Evolutionary conservation across 2,888 invertebrate species (phyloP).

Genomic region (Chrysolina haemoptera): DNA sequence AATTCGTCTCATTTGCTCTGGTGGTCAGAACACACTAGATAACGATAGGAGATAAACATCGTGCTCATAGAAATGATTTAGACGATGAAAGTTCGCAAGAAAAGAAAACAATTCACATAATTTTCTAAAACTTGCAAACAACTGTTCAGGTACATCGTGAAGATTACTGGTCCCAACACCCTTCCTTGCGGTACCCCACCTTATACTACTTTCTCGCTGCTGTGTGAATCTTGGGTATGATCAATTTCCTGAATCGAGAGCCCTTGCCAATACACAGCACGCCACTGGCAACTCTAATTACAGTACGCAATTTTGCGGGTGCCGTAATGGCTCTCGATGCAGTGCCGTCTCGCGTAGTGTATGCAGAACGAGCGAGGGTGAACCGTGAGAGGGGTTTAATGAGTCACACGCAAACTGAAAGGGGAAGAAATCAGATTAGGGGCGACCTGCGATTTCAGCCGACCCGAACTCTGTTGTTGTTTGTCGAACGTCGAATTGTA

Average conservation of each 20-base stretch:
- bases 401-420: constrained; percentile 70
- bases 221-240: too few relatives aligned
- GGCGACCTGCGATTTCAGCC: constrained; percentile 65
- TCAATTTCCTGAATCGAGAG: background rate
- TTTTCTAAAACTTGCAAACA: too few relatives aligned
- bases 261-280: background rate
- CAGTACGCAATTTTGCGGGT: constrained; percentile 69
- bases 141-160: too few relatives aligned
- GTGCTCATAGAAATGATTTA: too few relatives aligned
- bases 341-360: constrained; percentile 60
- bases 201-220: too few relatives aligned
- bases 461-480: constrained; percentile 59
- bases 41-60: too few relatives aligned
- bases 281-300: constrained; percentile 61
- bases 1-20: too few relatives aligned
- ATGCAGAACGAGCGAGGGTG: constrained; percentile 63
- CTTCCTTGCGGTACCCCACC: too few relatives aligned
- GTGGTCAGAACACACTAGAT: too few relatives aligned
- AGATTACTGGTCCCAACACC: too few relatives aligned
- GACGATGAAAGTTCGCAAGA: too few relatives aligned
- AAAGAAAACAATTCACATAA: too few relatives aligned
- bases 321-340: constrained; percentile 67
- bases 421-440: constrained; percentile 70
- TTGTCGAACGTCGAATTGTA: constrained; percentile 62
- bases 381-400: constrained; percentile 66